Conservation (phyloP, 2,113 vertebrate genomes). For the Dicerorhinus sumatrensis region DNA sequence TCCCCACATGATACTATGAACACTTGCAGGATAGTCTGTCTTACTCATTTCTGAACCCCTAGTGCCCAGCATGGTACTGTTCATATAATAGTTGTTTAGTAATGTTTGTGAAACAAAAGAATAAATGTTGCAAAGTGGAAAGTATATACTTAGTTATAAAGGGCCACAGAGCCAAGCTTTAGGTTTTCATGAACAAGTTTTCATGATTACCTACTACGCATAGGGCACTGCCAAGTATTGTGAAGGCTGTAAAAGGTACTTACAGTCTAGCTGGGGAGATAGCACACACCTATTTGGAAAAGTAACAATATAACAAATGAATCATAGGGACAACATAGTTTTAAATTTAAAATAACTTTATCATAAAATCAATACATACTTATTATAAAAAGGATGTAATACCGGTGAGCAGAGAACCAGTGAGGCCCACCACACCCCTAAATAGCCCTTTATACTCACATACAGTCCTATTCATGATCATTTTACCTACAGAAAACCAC, state of each 20-base stretch:
- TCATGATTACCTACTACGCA: not conserved
- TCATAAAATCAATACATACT: not conserved
- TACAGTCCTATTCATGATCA: not conserved
- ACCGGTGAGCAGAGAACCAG: not conserved
- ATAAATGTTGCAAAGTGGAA: not conserved
- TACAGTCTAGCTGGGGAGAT: not conserved
- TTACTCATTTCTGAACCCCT: not conserved
- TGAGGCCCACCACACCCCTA: not conserved
- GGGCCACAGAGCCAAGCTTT: not conserved
- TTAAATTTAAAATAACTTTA: not conserved
- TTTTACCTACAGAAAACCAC: not conserved
- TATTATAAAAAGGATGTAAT: not conserved
- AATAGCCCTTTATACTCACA: not conserved
- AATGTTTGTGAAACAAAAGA: not conserved
- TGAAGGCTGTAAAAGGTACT: not conserved
- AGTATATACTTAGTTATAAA: not conserved
- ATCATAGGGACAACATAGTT: not conserved
- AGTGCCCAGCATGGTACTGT: not conserved
- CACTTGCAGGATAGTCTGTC: not conserved
- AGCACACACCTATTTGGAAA: not conserved
- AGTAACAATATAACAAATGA: not conserved
- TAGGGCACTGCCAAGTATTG: no score
- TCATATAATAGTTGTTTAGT: not conserved
- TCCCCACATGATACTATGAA: not conserved
- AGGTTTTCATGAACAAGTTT: not conserved